Evolutionary conservation across 2,888 invertebrate species (phyloP).

Genomic region (Drosophila leonis): DNA sequence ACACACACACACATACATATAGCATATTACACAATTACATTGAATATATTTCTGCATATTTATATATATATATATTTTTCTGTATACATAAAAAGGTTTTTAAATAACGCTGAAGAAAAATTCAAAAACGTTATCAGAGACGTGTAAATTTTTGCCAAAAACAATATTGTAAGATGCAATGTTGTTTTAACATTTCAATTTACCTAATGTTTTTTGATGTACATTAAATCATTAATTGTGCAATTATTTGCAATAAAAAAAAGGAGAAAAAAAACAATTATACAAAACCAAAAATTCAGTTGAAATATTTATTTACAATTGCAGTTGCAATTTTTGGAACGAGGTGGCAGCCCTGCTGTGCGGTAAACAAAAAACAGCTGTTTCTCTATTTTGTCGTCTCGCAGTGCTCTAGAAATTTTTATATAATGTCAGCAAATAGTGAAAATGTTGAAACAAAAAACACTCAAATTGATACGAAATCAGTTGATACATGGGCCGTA

Average conservation of each 20-base stretch:
- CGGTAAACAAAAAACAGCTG: constrained; percentile 57
- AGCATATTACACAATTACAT: constrained; percentile 53
- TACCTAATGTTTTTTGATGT: constrained; percentile 53
- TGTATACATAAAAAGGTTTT: constrained; percentile 22
- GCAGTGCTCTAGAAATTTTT: constrained; percentile 33
- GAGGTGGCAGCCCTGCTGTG: constrained; percentile 31
- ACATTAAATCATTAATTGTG: constrained; percentile 61
- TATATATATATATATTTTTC: constrained; percentile 31
- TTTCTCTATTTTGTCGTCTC: not conserved
- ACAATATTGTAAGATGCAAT: constrained; percentile 32
- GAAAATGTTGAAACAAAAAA: constrained; percentile 58
- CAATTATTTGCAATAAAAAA: constrained; percentile 70
- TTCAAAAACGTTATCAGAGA: constrained; percentile 13
- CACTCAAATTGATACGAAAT: constrained; percentile 11
- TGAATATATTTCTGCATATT: constrained; percentile 30
- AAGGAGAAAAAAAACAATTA: constrained; percentile 37
- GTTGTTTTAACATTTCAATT: constrained; percentile 54
- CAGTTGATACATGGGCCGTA: constrained; percentile 82
- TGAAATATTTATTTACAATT: not conserved
- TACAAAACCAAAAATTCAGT: constrained; percentile 22
- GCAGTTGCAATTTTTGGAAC: not conserved
- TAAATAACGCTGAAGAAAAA: constrained; percentile 18
- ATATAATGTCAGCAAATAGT: constrained; percentile 50
- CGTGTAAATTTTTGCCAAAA: constrained; percentile 33
- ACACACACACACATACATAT: constrained; percentile 16